A percentile compares a stretch with the other conserved stretches of the same genome.
Conservation (phyloP, 1,140 invertebrate species). For the Drosophila nigromelanica region DNA sequence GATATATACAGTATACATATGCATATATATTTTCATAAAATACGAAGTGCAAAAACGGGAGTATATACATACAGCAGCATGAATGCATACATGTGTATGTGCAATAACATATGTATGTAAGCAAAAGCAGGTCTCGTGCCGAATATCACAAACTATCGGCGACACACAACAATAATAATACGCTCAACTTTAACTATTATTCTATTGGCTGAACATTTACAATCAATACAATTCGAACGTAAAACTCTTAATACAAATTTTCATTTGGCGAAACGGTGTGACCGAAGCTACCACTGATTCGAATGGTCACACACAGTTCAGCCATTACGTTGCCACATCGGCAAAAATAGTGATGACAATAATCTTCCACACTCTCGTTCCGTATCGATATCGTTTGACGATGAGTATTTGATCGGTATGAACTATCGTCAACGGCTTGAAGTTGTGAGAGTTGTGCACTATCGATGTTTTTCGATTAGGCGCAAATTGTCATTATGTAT, state of each 20-base stretch:
- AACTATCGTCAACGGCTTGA: no score
- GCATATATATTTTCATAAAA: not conserved
- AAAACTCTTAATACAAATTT: not conserved
- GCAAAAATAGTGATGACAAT: not conserved
- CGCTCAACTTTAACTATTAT: not conserved
- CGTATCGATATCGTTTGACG: no score
- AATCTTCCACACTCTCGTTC: not conserved
- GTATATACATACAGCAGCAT: constrained; percentile 4
- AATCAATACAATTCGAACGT: not conserved
- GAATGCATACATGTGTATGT: not conserved
- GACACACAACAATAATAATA: not conserved
- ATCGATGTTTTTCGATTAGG: no score
- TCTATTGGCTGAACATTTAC: not conserved
- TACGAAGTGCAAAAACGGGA: not conserved
- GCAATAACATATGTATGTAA: not conserved
- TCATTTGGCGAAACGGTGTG: not conserved
- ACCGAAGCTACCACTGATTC: not conserved
- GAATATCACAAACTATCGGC: not conserved
- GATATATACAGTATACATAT: not conserved
- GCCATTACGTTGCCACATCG: not conserved
- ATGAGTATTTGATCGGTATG: no score
- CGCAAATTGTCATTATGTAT: no score
- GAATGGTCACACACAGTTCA: not conserved
- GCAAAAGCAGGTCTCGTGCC: no score
- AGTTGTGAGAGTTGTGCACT: no score